phyloP scores from a whole-genome alignment of 2,888 invertebrate species.

The Cryptocephalus moraei region DNA sequence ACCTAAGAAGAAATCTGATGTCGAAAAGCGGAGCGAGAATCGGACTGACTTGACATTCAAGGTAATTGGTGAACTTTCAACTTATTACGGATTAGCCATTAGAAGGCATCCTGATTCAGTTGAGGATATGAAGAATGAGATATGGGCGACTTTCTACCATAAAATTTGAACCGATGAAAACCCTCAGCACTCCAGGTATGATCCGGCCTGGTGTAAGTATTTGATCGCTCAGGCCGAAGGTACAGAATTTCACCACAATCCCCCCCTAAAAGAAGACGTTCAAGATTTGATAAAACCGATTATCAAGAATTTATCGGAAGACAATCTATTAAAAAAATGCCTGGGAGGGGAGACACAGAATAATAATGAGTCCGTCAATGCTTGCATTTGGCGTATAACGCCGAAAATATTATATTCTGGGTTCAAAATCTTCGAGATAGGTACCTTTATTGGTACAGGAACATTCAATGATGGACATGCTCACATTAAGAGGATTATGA shows the following conservation, averaged over 20 bases:
- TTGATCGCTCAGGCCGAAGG: no score
- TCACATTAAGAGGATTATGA: no score
- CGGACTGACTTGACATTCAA: conserved; percentile 6
- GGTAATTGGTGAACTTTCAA: conserved; percentile 6
- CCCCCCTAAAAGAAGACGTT: no score
- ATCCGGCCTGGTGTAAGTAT: no score
- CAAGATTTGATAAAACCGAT: no score
- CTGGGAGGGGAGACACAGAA: conserved; percentile 6
- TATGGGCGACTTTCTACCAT: conserved; percentile 13
- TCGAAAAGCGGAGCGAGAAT: conserved; percentile 3
- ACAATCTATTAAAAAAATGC: conserved; percentile 8
- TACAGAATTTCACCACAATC: no score
- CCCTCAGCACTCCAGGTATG: no score
- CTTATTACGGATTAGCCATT: conserved; percentile 9
- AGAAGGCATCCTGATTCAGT: conserved; percentile 8
- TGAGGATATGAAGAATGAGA: conserved; percentile 13
- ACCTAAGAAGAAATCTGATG: background rate
- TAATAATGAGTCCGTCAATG: conserved; percentile 4
- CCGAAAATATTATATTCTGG: conserved; percentile 1
- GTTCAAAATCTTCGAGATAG: no score
- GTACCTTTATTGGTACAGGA: no score
- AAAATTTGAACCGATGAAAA: conserved; percentile 7
- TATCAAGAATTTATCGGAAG: background rate
- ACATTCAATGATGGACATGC: no score
- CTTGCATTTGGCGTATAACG: conserved; percentile 12